phyloP scores from a whole-genome alignment of 2,113 vertebrate genomes.

The Melospiza melodia region DNA sequence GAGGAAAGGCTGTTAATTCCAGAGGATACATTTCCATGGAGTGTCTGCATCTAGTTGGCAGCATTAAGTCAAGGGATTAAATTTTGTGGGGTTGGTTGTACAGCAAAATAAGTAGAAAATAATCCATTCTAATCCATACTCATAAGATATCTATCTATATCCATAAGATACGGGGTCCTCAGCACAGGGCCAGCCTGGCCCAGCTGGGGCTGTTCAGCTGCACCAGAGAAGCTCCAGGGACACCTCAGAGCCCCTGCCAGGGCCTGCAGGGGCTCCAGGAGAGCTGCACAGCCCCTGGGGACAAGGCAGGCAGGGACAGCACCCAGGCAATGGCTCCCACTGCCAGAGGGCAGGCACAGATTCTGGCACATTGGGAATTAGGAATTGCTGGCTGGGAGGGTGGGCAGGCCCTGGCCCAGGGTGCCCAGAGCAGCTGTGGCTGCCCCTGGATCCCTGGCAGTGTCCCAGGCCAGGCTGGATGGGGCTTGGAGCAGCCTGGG shows the following conservation, averaged over 20 bases:
- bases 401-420: too few relatives aligned
- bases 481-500: not conserved
- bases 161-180: fast-evolving
- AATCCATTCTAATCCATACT: not conserved
- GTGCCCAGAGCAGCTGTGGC: too few relatives aligned
- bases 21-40: fast-evolving
- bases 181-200: not conserved
- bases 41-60: not conserved
- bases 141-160: too few relatives aligned
- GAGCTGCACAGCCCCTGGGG: not conserved
- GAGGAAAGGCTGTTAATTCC: fast-evolving
- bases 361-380: too few relatives aligned
- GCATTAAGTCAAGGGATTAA: fast-evolving
- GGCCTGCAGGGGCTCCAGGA: not conserved
- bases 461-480: too few relatives aligned
- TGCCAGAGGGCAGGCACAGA: too few relatives aligned
- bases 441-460: too few relatives aligned
- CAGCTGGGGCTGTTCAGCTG: not conserved
- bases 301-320: not conserved
- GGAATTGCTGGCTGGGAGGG: too few relatives aligned
- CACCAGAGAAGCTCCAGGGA: not conserved
- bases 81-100: too few relatives aligned
- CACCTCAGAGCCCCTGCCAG: not conserved
- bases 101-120: not conserved
- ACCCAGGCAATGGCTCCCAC: too few relatives aligned